These are phyloP conservation scores for Papilio demoleus DNA, from an alignment of 2,888 invertebrate genomes.

Conservation along the genomic window DNA sequence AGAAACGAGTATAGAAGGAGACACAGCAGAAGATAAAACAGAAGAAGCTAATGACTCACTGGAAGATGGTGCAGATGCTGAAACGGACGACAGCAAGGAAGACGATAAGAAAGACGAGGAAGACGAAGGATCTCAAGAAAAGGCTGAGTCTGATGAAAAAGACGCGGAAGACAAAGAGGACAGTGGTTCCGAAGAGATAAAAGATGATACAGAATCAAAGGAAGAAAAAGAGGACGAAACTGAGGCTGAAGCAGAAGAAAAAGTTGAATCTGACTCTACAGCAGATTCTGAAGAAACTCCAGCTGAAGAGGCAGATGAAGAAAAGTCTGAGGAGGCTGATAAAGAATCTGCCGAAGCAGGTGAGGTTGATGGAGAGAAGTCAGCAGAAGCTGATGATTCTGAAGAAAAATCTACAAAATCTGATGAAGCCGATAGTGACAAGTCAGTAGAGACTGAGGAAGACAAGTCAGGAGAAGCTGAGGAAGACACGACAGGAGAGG, in stretches of 20 bases:
- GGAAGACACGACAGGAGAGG: slow-evolving; percentile 56
- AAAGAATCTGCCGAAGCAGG: slow-evolving; percentile 51
- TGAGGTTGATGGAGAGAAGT: slow-evolving; percentile 49
- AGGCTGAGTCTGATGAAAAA: slow-evolving; percentile 67
- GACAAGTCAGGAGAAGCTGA: slow-evolving; percentile 45
- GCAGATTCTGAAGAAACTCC: slow-evolving; percentile 45
- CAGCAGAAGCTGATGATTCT: slow-evolving; percentile 50
- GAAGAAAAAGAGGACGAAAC: slow-evolving; percentile 63
- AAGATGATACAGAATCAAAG: slow-evolving; percentile 57
- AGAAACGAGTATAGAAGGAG: slow-evolving; percentile 48
- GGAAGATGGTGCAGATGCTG: slow-evolving; percentile 50
- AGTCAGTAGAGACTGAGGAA: slow-evolving; percentile 44
- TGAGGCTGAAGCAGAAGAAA: slow-evolving; percentile 57
- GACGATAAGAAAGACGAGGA: slow-evolving; percentile 61
- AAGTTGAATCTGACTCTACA: slow-evolving; percentile 47
- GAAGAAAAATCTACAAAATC: slow-evolving; percentile 44
- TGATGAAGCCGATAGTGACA: slow-evolving; percentile 46
- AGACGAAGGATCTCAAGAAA: slow-evolving; percentile 76
- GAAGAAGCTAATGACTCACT: slow-evolving; percentile 57
- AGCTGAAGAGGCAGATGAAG: slow-evolving; percentile 54
- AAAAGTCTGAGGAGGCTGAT: slow-evolving; percentile 52
- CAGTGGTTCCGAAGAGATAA: slow-evolving; percentile 54
- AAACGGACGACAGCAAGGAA: slow-evolving; percentile 48
- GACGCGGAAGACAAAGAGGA: slow-evolving; percentile 53
- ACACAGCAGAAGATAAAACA: slow-evolving; percentile 54